Percentiles rank a stretch among this genome's conserved stretches.
phyloP scores from a whole-genome alignment of 1,140 invertebrate genomes.

The Grapholita molesta region DNA sequence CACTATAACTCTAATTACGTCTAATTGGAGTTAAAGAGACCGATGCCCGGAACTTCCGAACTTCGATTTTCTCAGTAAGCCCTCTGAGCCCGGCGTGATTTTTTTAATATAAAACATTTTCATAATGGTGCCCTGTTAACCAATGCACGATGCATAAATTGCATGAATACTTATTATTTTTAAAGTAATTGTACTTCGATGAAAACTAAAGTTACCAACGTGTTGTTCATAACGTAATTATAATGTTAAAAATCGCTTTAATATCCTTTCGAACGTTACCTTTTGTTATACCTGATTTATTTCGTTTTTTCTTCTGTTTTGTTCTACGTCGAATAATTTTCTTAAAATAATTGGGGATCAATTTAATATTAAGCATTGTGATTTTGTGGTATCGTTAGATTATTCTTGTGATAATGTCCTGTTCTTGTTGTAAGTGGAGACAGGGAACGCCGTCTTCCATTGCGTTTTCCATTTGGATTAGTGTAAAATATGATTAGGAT shows the following conservation, averaged over 20 bases:
- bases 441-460: slow-evolving; percentile 70
- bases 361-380: slow-evolving; percentile 72
- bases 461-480: slow-evolving; percentile 58
- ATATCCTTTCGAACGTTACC: slow-evolving; percentile 68
- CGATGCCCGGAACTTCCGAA: no score
- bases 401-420: slow-evolving; percentile 68
- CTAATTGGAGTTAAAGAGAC: no score
- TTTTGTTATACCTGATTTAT: slow-evolving; percentile 69
- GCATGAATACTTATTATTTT: slow-evolving; percentile 24
- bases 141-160: slow-evolving; percentile 6
- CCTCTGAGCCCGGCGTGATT: not conserved
- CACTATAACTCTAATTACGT: no score
- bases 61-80: no score
- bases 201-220: slow-evolving; percentile 71
- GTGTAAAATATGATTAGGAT: slow-evolving; percentile 49
- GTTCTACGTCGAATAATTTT: slow-evolving; percentile 48
- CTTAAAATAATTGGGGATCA: slow-evolving; percentile 65
- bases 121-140: not conserved
- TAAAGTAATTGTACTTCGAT: slow-evolving; percentile 40
- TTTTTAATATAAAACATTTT: not conserved
- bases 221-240: slow-evolving; percentile 68
- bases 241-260: slow-evolving; percentile 65
- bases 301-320: slow-evolving; percentile 60
- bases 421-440: slow-evolving; percentile 55
- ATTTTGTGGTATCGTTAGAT: slow-evolving; percentile 67